Evolutionary conservation across 2,797 vertebrate species (phyloP), one percentile per base, ranked within the genome.

Genomic region (Carapus acus): DNA sequence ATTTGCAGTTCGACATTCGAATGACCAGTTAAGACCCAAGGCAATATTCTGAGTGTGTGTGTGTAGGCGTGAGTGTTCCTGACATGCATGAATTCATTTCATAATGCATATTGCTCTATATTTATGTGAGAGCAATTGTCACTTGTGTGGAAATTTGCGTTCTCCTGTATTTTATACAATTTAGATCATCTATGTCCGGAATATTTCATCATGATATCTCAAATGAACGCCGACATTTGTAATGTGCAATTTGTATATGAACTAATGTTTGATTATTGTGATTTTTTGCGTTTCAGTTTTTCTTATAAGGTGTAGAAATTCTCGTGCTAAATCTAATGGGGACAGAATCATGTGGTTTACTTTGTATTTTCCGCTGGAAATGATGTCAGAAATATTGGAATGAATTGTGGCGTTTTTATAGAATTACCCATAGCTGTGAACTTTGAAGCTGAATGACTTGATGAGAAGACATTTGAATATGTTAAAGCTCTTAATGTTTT

Each of bases 41-140:
- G 31, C 41, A 62, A 27, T 31, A 45, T 58, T 61, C 21, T 54
- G 4, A 56, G 49, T 54, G 14, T 33, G 52, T 51, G 21, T 54
- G 46, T 63, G 37, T 57, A 34, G 29, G 31, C 29, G 42, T 36
- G 51, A 27, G 24, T 51, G 37, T 56, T 27, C 37, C 33, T 66
- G 24, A 57, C 24, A 49, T 57, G 52, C 42, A 67, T 63, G 59
- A 47, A 60, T 58, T 58, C 33, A 68, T 54, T 21, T 60, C 53
- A 43, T 14, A 22, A 43, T 58, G 56, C 49, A 43, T 56, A 33
- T 33, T 33, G 9, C 14, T 13, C 31, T 39, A 27, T 27, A 27
- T n/a, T n/a, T n/a, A 9, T 27, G 24, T 27, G 24, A 27, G 9
- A 27, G 24, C 4, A 27, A 27, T 27, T 19, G 9, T 15, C 4